These are phyloP conservation scores for Naso thynnoides DNA, from an alignment of 2,797 vertebrate genomes.

Conservation along the genomic window DNA sequence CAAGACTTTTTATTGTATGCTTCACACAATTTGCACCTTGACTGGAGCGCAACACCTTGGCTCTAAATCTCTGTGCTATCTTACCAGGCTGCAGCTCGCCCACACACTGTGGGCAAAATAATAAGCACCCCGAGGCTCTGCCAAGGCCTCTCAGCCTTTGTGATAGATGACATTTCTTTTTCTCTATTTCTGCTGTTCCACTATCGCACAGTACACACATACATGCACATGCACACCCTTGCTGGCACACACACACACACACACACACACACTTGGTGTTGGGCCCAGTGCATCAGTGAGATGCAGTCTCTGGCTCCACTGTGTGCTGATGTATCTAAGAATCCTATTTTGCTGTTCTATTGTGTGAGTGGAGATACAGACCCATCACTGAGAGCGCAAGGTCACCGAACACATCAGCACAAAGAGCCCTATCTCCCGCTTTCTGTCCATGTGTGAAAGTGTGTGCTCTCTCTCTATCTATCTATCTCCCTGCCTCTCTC, in stretches of 20 bases:
- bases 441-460: slow-evolving; percentile 57
- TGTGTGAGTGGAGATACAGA: slow-evolving; percentile 76
- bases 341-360: slow-evolving; percentile 77
- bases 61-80: slow-evolving; percentile 47
- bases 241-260: slow-evolving; percentile 14
- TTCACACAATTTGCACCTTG: slow-evolving; percentile 47
- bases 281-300: slow-evolving; percentile 62
- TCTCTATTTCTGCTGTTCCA: slow-evolving; percentile 63
- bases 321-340: slow-evolving; percentile 78
- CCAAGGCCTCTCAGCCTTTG: slow-evolving; percentile 66
- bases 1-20: neutral
- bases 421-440: slow-evolving; percentile 74
- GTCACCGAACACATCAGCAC: slow-evolving; percentile 78
- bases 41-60: slow-evolving; percentile 38
- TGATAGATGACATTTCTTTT: slow-evolving; percentile 73
- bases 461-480: slow-evolving; percentile 46
- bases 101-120: slow-evolving; percentile 71
- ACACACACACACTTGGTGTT: slow-evolving; percentile 38
- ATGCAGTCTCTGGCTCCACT: slow-evolving; percentile 61
- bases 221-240: slow-evolving; percentile 1
- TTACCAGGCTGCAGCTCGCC: slow-evolving; percentile 44
- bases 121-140: slow-evolving; percentile 67
- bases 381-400: slow-evolving; percentile 78
- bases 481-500: slow-evolving; percentile 41
- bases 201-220: slow-evolving; percentile 32